Conservation (phyloP, 2,888 invertebrate species). For the Carabus problematicus region DNA sequence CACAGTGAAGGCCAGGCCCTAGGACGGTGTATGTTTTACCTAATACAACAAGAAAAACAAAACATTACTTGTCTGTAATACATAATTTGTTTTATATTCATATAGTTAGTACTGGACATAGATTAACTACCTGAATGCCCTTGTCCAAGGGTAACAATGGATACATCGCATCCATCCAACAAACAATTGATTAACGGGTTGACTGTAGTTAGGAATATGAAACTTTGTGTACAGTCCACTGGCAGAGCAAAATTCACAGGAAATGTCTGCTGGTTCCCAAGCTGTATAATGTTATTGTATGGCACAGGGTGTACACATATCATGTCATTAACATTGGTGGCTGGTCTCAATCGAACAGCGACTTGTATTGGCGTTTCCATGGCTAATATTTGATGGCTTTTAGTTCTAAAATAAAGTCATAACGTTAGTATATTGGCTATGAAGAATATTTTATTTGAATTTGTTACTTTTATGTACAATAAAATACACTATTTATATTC, state of each 20-base stretch:
- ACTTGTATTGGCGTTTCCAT: constrained; percentile 80
- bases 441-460: no score
- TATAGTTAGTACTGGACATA: background rate
- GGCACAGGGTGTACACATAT: constrained; percentile 68
- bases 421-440: no score
- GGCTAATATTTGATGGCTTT: constrained; percentile 41
- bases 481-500: no score
- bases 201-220: constrained; percentile 70
- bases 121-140: constrained; percentile 63
- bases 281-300: constrained; percentile 66
- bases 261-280: constrained; percentile 67
- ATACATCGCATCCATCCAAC: constrained; percentile 78
- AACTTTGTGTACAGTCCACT: constrained; percentile 68
- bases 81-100: constrained; percentile 43
- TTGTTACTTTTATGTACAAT: no score
- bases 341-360: constrained; percentile 71
- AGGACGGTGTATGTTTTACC: constrained; percentile 78
- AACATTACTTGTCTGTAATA: no score
- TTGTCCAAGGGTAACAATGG: constrained; percentile 74
- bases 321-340: constrained; percentile 64
- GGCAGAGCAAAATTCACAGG: constrained; percentile 66
- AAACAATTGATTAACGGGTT: constrained; percentile 72
- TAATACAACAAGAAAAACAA: constrained; percentile 49
- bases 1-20: constrained; percentile 71
- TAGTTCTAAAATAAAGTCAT: no score